Base-by-base conservation (phyloP, 2,888 invertebrate genomes). In the Eumerus sabulonum region DNA sequence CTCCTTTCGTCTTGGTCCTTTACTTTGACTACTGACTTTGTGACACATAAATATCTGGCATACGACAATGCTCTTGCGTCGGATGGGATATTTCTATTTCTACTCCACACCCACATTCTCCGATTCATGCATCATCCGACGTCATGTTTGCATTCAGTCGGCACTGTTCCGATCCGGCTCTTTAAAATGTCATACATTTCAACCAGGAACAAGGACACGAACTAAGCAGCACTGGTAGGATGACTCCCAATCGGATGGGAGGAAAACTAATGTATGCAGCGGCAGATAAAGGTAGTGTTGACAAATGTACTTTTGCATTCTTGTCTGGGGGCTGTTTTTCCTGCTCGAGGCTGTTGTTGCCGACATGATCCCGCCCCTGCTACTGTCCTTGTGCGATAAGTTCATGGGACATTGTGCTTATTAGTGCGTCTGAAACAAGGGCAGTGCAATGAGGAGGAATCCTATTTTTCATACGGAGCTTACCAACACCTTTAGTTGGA, bases 1-100 rank as follows among this genome's bases (percentile, higher is more conserved):
- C 56, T 51, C 64, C 17, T 50, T 66, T 72, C 71, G 53, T 18
- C 44, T 27, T 57, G 27, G 59, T 62, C 60, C 72, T 62, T 48
- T 57, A 60, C 68, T 68, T n/a, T n/a, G 11, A 74, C 87, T 85
- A 86, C 85, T 87, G 87, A 86, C 86, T 86, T 86, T 87, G 86
- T 86, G 86, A 86, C 86, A 86, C 87, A 86, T 86, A 86, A 87
- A 87, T 86, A 81, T 81, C 74, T 81, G 79, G 79, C 76, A 76
- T 74, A 59, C 54, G 68, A 67, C 73, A 79, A 79, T 67, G 51
- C 42, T 18, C 17, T 73, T 79, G 77, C 63, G 63, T 79, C 27
- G 35, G 63, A 68, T 57, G 50, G 77, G 77, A 63, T 36, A n/a
- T 40, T 40, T 9, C 40, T 40, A 40, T 27, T 27, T 7, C 27